Evolutionary conservation across 1,140 invertebrate genomes (phyloP).

Genomic region (Holcopasites calliopsidis): DNA sequence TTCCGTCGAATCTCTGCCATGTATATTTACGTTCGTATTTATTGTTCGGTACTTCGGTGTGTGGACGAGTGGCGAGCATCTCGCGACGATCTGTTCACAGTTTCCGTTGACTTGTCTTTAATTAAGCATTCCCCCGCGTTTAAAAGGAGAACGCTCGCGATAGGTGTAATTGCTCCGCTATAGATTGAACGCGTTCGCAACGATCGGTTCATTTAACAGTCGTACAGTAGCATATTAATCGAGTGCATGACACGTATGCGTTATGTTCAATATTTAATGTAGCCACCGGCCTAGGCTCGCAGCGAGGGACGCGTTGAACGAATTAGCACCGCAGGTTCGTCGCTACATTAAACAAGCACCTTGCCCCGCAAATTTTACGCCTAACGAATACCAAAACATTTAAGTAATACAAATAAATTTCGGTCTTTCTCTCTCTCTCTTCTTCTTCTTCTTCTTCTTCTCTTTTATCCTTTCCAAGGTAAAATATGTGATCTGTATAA

Average conservation of each 20-base stretch:
- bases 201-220: conserved; percentile 14
- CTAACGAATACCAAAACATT: conserved; percentile 57
- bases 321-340: conserved; percentile 19
- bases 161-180: conserved; percentile 14
- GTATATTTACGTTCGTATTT: conserved; percentile 41
- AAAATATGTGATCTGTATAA: conserved; percentile 50
- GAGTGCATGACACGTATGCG: conserved; percentile 12
- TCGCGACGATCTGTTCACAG: conserved; percentile 1
- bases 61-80: not conserved
- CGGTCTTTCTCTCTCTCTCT: not conserved
- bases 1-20: conserved; percentile 47
- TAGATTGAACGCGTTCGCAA: conserved; percentile 10
- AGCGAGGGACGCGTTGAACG: conserved; percentile 18
- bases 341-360: conserved; percentile 21
- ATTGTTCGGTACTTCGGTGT: conserved; percentile 7
- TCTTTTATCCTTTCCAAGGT: conserved; percentile 37
- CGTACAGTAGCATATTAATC: conserved; percentile 21
- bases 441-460: not conserved
- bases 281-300: conserved; percentile 49
- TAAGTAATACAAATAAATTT: conserved; percentile 34
- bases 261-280: conserved; percentile 34
- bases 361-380: conserved; percentile 42
- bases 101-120: conserved; percentile 33
- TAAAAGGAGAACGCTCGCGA: not conserved
- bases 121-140: no score